Evolutionary conservation across 2,888 invertebrate genomes (phyloP), one percentile per base, ranked within the genome.

Genomic region (Cryptophagus acutangulus): DNA sequence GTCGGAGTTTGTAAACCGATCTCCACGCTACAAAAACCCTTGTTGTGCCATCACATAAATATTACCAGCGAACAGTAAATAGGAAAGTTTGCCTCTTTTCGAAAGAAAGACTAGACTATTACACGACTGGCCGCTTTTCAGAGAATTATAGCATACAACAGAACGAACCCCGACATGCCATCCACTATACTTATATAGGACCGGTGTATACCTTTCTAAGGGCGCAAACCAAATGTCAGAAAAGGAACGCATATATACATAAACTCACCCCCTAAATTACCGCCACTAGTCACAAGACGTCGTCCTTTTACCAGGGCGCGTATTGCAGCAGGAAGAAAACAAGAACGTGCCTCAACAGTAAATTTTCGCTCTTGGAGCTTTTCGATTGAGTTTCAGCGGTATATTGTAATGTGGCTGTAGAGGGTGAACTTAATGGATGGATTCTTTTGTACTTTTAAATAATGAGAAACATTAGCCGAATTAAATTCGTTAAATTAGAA

Each of bases 71-170:
- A 54, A 51, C 52, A 54, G 54, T 56, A 56, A 57, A 57, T 55
- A 54, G 55, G 47, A 40, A 54, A 54, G 48, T 53, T 57, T 57
- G 52, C 48, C 48, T 40, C 40, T 40, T 30, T 43, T 37, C 33
- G n/a, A 37, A 43, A 51, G 34, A 40, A 51, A 48, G 40, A 51
- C 51, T 48, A 52, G n/a, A 31, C 31, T 31, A 31, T 31, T 31
- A 31, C 31, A 31, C 3, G 12, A 31, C 31, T 13, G 31, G 31
- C 14, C 31, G 28, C 28, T 12, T 28, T 28, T 6, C 10, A 20
- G 24, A 20, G 24, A 20, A n/a, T 20, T 20, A 20, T 20, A 20
- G 24, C 24, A 20, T 6, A 20, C 24, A n/a, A n/a, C 24, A n/a
- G 6, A 20, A 6, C 6, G 24, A 20, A 20, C n/a, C 24, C n/a